Evolutionary conservation across 2,113 vertebrate genomes (phyloP).

Genomic region (Chrysemys picta): DNA sequence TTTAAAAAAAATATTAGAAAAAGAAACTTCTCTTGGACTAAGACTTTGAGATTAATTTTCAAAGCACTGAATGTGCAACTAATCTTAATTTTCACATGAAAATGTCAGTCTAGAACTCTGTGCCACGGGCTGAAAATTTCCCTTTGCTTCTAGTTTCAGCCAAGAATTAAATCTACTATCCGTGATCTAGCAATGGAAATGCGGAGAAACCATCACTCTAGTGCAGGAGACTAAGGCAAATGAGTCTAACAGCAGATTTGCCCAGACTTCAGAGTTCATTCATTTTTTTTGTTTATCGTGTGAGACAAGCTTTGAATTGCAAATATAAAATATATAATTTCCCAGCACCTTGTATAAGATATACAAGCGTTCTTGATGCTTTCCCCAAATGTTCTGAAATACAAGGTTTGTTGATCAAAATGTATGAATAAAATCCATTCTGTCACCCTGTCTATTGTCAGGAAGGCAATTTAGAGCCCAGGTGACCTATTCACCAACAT

Average conservation of each 20-base stretch:
- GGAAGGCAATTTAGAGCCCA: not conserved
- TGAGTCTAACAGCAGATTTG: not conserved
- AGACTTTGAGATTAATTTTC: not conserved
- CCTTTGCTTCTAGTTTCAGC: not conserved
- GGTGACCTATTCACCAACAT: not conserved
- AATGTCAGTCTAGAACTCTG: not conserved
- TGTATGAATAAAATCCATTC: not conserved
- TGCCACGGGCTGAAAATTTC: not conserved
- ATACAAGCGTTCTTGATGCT: not conserved
- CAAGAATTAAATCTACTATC: not conserved
- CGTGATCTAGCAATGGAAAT: not conserved
- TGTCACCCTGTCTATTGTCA: not conserved
- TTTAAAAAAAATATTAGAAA: not conserved
- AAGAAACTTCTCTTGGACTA: not conserved
- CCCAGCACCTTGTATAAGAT: not conserved
- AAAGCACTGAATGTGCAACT: not conserved
- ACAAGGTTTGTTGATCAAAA: not conserved
- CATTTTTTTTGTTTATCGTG: not conserved
- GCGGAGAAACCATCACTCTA: not conserved
- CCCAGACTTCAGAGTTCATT: not conserved
- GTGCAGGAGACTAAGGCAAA: not conserved
- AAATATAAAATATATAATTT: not conserved
- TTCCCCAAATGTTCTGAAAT: not conserved
- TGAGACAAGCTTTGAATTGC: not conserved
- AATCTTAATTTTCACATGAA: not conserved